A percentile compares a stretch with the other conserved stretches of the same genome.
Evolutionary conservation across 2,113 vertebrate species (phyloP).

Genomic region (Periophthalmodon schlosseri): DNA sequence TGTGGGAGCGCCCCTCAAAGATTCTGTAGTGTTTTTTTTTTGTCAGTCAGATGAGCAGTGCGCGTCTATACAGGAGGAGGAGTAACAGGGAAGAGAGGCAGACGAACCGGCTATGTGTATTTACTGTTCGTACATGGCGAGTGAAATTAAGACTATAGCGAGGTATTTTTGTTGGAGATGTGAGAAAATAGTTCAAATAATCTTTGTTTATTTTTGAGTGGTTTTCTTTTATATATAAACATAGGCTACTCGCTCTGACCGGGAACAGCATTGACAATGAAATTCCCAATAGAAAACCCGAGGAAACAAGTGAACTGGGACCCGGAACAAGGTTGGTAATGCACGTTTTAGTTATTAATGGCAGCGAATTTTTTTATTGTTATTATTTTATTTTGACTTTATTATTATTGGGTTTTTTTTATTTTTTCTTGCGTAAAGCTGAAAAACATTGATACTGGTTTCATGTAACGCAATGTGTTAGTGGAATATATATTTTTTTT

Average conservation of each 20-base stretch:
- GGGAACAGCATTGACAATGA: constrained; percentile 87
- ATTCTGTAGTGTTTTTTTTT: constrained; percentile 40
- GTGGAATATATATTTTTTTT: too few species aligned
- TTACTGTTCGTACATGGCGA: constrained; percentile 27
- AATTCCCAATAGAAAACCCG: constrained; percentile 97
- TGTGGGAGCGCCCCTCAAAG: constrained; percentile 33
- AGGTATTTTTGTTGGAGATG: constrained; percentile 26
- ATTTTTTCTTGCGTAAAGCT: too few species aligned
- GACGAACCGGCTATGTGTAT: constrained; percentile 61
- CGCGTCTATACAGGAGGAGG: constrained; percentile 35
- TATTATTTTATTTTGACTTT: background rate
- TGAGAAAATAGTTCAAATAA: constrained; percentile 39
- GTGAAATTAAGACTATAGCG: constrained; percentile 18
- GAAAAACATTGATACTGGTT: too few species aligned
- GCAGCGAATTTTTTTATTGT: background rate
- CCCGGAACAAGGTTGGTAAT: constrained; percentile 92
- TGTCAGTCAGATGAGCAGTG: constrained; percentile 38
- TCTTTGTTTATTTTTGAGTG: constrained; percentile 31
- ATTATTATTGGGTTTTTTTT: too few species aligned
- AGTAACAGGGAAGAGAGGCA: constrained; percentile 10
- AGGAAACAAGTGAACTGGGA: constrained; percentile 98
- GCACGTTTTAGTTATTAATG: background rate
- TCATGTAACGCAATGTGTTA: too few species aligned
- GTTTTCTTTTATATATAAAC: constrained; percentile 54
- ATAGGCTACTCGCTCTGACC: constrained; percentile 53